Base-by-base conservation (phyloP, 1,140 invertebrate species). In the Mactra quadrangularis region DNA sequence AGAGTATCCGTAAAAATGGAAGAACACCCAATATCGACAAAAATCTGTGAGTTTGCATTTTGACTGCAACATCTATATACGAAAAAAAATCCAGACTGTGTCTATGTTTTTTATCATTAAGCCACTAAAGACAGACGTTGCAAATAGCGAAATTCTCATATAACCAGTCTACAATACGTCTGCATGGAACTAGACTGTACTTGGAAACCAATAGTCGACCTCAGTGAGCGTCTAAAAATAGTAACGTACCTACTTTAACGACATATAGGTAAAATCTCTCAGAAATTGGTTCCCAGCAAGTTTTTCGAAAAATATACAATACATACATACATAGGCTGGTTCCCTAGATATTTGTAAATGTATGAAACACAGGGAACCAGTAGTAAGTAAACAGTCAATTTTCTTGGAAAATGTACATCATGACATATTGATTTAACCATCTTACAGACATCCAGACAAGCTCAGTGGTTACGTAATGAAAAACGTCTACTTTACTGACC, bases 191-290 rank as follows among this genome's bases (percentile, higher is more conserved):
- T 41, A 68, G 64, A 68, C 64, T 72, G 70, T 57, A 72, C 70
- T 72, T 19, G 22, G 47, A 55, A 55, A 38, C 53, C 70, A 72
- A 72, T 72, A 72, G 50, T 57, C 52, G 70, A 72, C 50, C 70
- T 72, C 38, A 45, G 47, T 57, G 70, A 31, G 70, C 50, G 35
- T 31, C 70, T 72, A 72, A 55, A 72, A 72, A 72, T 72, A 72
- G 47, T 15, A 55, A 55, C 50, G 53, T 72, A 72, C 70, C 70
- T 72, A 72, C 70, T 55, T 68, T 47, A n/a, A 19, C 38, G 17
- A n/a, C 64, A 68, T 68, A 41, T 68, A 68, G 64, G 64, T 68
- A 57, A 64, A 38, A 41, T 41, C 38, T 15, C 38, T 41, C 27
- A 38, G 19, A 7, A 47, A 68, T 68, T 68, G 64, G 64, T 45